Evolutionary conservation across 2,888 invertebrate genomes (phyloP), one percentile per base, ranked within the genome.

Genomic region (Operophtera brumata): DNA sequence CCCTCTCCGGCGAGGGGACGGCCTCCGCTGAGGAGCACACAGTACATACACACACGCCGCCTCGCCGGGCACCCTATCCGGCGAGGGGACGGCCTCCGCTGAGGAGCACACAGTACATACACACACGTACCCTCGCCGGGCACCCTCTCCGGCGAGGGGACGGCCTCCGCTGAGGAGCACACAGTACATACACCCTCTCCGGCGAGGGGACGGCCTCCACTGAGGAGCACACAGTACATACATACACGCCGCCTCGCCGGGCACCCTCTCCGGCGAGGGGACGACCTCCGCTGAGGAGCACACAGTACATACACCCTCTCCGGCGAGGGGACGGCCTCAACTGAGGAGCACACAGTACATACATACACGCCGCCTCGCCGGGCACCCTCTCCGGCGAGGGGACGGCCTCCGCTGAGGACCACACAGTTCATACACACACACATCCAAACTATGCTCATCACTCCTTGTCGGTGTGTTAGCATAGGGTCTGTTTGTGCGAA

Each of bases 321-420:
- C 6, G 57, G 20, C 1, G 28, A 13, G 6, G 20, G 5, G 1
- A 25, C 20, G 2, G 20, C 45, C 10, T 39, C 39, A 5, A n/a
- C 37, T 37, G 34, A 34, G 6, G n/a, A 34, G 5, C 11, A 34
- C 34, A 34, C 10, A 30, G 8, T 30, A 6, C 6, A 8, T 30
- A n/a, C n/a, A n/a, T n/a, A n/a, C n/a, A n/a, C 0, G 67, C 77
- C 0, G 71, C 72, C 36, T 86, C 87, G 0, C 80, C 78, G 0
- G 66, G 70, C 6, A 78, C 69, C 2, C 70, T 55, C 1, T 67
- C 64, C 6, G 57, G 20, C 1, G 26, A 13, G 6, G 14, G 5
- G 1, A 25, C n/a, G n/a, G n/a, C 45, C 10, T 39, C 39, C 20
- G 20, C 36, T 36, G 32, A 32, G 5, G 10, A 32, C 5, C n/a